These are phyloP conservation scores for Podargus strigoides DNA, from an alignment of 2,797 vertebrate species.

Conservation along the genomic window DNA sequence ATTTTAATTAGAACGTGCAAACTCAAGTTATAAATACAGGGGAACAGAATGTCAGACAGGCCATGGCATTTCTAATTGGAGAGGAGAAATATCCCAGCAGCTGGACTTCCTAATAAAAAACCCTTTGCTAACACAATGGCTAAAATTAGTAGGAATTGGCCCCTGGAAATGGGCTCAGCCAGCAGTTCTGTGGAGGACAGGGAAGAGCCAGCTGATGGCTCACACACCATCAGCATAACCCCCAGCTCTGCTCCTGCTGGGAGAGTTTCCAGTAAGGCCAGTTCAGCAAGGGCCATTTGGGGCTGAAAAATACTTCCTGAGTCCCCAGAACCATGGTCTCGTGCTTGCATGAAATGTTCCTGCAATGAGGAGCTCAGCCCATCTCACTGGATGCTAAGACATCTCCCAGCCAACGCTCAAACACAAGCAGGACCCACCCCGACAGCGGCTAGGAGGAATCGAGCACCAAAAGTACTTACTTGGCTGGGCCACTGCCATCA, in stretches of 20 bases:
- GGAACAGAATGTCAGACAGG: constrained; percentile 73
- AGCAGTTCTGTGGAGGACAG: neutral
- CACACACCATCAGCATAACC: neutral
- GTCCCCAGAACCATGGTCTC: neutral
- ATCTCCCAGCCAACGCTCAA: neutral
- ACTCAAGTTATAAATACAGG: constrained; percentile 74
- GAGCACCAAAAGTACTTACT: constrained; percentile 78
- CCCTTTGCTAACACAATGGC: constrained; percentile 43
- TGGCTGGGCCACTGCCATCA: constrained; percentile 85
- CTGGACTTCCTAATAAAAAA: constrained; percentile 73
- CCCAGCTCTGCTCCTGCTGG: neutral
- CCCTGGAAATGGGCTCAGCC: neutral
- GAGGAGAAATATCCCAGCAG: constrained; percentile 68
- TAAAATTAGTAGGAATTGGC: constrained; percentile 69
- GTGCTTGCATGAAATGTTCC: neutral
- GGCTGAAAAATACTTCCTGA: neutral
- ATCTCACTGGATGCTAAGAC: neutral
- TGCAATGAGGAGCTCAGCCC: neutral
- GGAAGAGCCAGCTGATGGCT: neutral
- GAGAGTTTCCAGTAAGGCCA: neutral
- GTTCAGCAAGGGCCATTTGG: neutral
- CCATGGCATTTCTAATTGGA: constrained; percentile 65
- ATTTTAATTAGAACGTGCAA: constrained; percentile 53
- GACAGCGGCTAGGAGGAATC: neutral
- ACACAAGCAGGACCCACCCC: neutral